Conservation (phyloP, 2,113 vertebrate species). For the Sitta europaea region DNA sequence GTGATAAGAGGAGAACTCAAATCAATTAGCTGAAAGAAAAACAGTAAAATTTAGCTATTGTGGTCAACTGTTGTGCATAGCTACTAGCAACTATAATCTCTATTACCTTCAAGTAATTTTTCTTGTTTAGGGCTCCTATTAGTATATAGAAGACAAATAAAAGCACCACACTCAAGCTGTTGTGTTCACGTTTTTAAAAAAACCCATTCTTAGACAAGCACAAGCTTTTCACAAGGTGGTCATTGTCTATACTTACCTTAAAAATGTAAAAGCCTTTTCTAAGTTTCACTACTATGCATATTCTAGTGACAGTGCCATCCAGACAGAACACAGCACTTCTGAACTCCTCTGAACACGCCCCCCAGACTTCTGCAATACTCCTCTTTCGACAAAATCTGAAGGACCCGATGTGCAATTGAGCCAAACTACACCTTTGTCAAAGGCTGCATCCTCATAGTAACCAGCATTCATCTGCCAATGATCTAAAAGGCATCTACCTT, state of each 20-base stretch:
- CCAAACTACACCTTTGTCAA: not conserved
- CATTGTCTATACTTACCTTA: not conserved
- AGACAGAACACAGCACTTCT: not conserved
- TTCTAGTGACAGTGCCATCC: not conserved
- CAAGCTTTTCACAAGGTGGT: not conserved
- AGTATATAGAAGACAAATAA: not conserved
- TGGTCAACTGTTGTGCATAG: not conserved
- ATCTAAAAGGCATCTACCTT: not conserved
- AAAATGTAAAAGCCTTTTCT: not conserved
- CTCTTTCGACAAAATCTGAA: not conserved
- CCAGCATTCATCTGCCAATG: not conserved
- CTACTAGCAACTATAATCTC: not conserved
- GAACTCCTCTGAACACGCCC: not conserved
- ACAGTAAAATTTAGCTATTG: not conserved
- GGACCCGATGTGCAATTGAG: not conserved
- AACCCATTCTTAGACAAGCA: not conserved
- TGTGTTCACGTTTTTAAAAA: not conserved
- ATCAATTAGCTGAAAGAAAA: slow-evolving; percentile 74
- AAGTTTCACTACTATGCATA: not conserved
- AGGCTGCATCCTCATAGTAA: not conserved
- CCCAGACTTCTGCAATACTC: not conserved
- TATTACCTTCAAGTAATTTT: not conserved
- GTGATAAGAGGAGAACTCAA: slow-evolving; percentile 75
- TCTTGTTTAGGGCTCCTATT: not conserved
- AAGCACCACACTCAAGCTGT: not conserved